A percentile compares a stretch with the other conserved stretches of the same genome.
These are phyloP conservation scores for Teinopalpus imperialis DNA, from an alignment of 2,888 invertebrate genomes.

Conservation along the genomic window DNA sequence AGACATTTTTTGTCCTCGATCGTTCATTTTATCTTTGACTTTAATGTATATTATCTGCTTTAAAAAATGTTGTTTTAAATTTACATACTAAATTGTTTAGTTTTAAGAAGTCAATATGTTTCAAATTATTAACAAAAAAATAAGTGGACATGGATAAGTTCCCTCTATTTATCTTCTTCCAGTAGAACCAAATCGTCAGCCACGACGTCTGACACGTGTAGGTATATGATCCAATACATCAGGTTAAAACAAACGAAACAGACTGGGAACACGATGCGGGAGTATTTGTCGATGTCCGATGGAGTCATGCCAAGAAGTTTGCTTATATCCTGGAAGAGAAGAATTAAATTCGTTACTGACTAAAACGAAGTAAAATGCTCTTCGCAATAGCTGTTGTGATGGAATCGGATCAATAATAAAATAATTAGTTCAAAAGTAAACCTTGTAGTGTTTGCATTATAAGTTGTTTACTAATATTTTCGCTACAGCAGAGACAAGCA, in stretches of 20 bases:
- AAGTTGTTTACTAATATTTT: too few species aligned
- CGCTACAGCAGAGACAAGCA: too few species aligned
- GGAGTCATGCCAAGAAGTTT: slow-evolving; percentile 96
- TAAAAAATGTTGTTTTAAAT: too few species aligned
- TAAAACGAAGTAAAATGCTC: too few species aligned
- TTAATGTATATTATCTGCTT: too few species aligned
- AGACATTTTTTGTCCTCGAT: too few species aligned
- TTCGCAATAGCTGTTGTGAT: too few species aligned
- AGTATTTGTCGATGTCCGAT: slow-evolving; percentile 99
- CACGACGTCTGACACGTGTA: slow-evolving; percentile 97
- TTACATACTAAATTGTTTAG: too few species aligned
- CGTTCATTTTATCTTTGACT: too few species aligned
- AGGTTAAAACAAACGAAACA: slow-evolving; percentile 99
- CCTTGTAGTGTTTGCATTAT: too few species aligned
- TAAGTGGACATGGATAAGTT: slow-evolving; percentile 57
- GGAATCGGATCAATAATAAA: too few species aligned
- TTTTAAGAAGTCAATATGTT: slow-evolving; percentile 44
- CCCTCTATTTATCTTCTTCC: slow-evolving; percentile 84
- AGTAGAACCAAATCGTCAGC: slow-evolving; percentile 95
- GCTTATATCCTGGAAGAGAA: slow-evolving; percentile 87
- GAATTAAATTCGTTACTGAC: slow-evolving; percentile 18
- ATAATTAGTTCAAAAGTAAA: too few species aligned
- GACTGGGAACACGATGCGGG: slow-evolving; percentile 98
- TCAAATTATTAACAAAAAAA: slow-evolving; percentile 71
- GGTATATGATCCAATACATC: slow-evolving; percentile 98